Conservation (phyloP, 1,140 invertebrate species). For the Cydia fagiglandana region DNA sequence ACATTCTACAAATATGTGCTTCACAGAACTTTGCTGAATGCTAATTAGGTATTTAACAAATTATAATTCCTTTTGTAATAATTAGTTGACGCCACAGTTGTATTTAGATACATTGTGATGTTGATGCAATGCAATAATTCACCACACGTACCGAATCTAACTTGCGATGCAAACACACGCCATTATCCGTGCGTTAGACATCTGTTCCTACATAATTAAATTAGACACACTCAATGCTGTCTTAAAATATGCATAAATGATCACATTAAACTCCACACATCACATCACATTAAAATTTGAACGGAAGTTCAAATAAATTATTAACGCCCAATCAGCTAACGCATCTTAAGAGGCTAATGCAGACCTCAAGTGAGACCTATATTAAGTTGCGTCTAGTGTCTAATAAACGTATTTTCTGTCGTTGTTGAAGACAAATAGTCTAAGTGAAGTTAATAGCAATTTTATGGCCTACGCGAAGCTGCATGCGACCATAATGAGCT, state of each 20-base stretch:
- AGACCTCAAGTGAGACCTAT: background rate
- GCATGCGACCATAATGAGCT: conserved; percentile 46
- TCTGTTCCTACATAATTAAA: conserved; percentile 3
- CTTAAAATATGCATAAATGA: background rate
- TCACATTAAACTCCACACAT: background rate
- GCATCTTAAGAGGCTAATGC: background rate
- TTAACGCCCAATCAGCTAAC: background rate
- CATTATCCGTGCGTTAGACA: background rate
- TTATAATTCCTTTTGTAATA: conserved; percentile 28
- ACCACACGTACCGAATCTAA: conserved; percentile 51
- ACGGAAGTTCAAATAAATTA: background rate
- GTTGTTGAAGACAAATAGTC: conserved; percentile 53
- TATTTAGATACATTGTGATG: conserved; percentile 42
- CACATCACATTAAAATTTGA: background rate
- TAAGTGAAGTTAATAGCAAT: conserved; percentile 53
- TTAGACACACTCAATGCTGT: background rate
- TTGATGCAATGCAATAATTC: conserved; percentile 46
- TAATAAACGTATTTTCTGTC: conserved; percentile 50
- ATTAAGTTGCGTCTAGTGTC: conserved; percentile 6
- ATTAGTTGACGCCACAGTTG: conserved; percentile 44
- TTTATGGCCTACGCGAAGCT: conserved; percentile 50
- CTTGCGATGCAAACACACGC: conserved; percentile 42
- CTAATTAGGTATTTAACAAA: background rate
- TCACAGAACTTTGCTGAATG: background rate
- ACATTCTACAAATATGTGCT: background rate